Evolutionary conservation across 1,140 invertebrate species (phyloP).

Genomic region (Drosophila pruinosa): DNA sequence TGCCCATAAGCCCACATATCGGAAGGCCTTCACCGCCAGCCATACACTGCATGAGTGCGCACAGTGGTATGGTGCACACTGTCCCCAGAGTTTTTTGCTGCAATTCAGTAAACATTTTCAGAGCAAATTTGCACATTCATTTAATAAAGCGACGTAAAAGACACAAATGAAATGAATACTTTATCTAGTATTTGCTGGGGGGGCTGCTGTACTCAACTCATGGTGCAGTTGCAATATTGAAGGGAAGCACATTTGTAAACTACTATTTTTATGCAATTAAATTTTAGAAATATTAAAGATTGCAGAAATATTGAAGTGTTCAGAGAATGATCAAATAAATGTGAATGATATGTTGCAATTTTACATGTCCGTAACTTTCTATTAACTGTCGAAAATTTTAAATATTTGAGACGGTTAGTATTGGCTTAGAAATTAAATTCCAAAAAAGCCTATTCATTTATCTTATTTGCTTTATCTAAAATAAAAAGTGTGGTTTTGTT

Average conservation of each 20-base stretch:
- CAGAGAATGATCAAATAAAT: too few species aligned
- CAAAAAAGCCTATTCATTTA: too few species aligned
- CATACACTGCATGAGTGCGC: constrained; percentile 66
- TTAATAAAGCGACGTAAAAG: constrained; percentile 30
- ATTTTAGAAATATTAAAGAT: neutral
- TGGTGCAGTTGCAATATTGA: neutral
- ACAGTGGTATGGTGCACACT: constrained; percentile 65
- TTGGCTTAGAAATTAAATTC: too few species aligned
- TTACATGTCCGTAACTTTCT: too few species aligned
- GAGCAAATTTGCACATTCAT: constrained; percentile 26
- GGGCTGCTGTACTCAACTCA: neutral
- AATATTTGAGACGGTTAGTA: too few species aligned
- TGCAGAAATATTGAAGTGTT: too few species aligned
- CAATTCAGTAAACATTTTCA: constrained; percentile 53
- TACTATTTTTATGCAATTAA: neutral
- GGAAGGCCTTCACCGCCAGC: constrained; percentile 59
- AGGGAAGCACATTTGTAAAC: neutral
- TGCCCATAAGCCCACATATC: constrained; percentile 61
- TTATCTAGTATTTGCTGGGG: neutral
- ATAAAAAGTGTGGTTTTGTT: too few species aligned
- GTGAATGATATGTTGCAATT: too few species aligned
- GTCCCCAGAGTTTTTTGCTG: constrained; percentile 73
- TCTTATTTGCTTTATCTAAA: too few species aligned
- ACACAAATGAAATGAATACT: constrained; percentile 13
- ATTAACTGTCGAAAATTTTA: too few species aligned